Evolutionary conservation across 2,888 invertebrate genomes (phyloP), one percentile per base, ranked within the genome.

Genomic region (Euclidia mi): DNA sequence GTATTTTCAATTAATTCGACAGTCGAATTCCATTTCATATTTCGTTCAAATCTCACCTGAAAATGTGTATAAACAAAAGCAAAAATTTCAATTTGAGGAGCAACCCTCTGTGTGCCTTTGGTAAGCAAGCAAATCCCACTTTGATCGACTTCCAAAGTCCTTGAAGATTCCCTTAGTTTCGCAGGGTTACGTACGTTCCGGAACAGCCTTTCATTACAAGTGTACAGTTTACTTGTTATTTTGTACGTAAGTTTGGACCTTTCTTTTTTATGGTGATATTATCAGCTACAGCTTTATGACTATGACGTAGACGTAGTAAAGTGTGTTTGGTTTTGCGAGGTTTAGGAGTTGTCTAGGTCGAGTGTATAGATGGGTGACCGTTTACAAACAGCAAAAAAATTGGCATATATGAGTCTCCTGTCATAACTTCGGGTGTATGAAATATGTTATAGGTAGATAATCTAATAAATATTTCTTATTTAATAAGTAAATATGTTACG

Each of bases 41-140:
- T 56, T 65, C 71, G 66, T 65, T 51, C 59, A 72, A 77, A 84
- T 76, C 83, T 80, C 79, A 85, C 87, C 86, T 88, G 85, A 75
- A 77, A 69, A 79, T 84, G 79, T 82, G 79, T 81, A 84, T 86
- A 89, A 89, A 90, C 87, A 89, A 89, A 89, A 88, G 87, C 86
- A 84, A 84, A n/a, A 89, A 86, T 91, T 91, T 90, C 90, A 90
- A 90, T 91, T 90, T 85, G 75, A 68, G 76, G 71, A 77, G 78
- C 82, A 84, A 79, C 80, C 82, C 81, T 82, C 78, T 75, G 75
- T 34, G 40, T 34, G 58, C 50, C 48, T 41, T 72, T 78, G 81
- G 84, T 82, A 82, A 82, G 82, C 82, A 70, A 72, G 79, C 81
- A 91, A 91, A 91, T 92, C 92, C 92, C 82, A 84, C 82, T 91